Conservation (phyloP, 2,797 vertebrate genomes). For the Acrossocheilus fasciatus region DNA sequence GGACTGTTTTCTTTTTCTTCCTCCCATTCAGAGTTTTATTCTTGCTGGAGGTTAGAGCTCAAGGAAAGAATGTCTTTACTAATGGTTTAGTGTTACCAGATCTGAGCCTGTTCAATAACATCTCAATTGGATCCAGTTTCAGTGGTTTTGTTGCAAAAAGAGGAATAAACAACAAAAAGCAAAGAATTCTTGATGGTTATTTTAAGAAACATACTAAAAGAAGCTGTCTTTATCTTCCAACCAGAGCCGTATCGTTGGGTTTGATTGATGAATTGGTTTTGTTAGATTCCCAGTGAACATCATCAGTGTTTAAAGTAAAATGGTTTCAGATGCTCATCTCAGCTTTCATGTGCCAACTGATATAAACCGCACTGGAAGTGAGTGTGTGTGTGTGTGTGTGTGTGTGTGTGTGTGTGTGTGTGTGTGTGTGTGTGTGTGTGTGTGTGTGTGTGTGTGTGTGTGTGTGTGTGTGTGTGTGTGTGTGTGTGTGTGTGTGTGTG, state of each 20-base stretch:
- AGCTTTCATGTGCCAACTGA: not conserved
- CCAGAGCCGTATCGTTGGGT: not conserved
- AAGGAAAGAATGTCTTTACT: slow-evolving; percentile 46
- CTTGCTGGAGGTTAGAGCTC: slow-evolving; percentile 44
- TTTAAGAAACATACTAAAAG: slow-evolving; percentile 8
- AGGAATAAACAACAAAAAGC: not conserved
- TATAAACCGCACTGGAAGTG: not conserved
- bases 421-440: too few relatives aligned
- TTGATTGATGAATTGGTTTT: not conserved
- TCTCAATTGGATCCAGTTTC: slow-evolving; percentile 75
- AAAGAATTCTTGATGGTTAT: not conserved
- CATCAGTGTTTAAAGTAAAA: not conserved
- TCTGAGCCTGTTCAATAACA: slow-evolving; percentile 61
- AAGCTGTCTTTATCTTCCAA: slow-evolving; percentile 19
- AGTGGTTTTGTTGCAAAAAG: slow-evolving; percentile 20
- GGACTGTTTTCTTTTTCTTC: slow-evolving; percentile 49
- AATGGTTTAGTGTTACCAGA: slow-evolving; percentile 54
- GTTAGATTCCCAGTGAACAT: not conserved
- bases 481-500: too few relatives aligned
- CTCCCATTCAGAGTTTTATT: slow-evolving; percentile 58
- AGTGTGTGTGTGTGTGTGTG: not conserved
- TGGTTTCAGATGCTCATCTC: not conserved
- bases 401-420: not conserved
- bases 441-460: not conserved
- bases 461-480: too few relatives aligned